These are phyloP conservation scores for Aspidiotus destructor DNA, from an alignment of 2,888 invertebrate genomes.

Conservation along the genomic window DNA sequence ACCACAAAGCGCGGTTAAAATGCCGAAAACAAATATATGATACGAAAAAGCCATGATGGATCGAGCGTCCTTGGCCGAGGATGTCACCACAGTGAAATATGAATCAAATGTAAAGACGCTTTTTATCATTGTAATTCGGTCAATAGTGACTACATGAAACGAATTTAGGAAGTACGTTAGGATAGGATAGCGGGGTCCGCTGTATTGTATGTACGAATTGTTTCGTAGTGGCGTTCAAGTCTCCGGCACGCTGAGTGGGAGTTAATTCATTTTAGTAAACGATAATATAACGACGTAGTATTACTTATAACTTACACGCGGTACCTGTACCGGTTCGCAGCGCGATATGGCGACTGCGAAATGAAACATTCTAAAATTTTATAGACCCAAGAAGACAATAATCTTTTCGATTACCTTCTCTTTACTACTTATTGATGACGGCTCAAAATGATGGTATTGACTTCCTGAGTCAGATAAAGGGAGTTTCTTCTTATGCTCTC, in stretches of 20 bases:
- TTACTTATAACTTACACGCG: too few relatives aligned
- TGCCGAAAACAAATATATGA: constrained; percentile 15
- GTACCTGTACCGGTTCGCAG: too few relatives aligned
- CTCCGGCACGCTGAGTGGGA: constrained; percentile 22
- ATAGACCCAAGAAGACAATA: constrained; percentile 1
- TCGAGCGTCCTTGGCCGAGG: constrained; percentile 25
- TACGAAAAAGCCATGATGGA: constrained; percentile 20
- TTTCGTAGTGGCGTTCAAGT: constrained; percentile 20
- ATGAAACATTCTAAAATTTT: background rate
- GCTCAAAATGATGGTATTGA: too few relatives aligned
- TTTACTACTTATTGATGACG: too few relatives aligned
- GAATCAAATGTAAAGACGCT: constrained; percentile 29
- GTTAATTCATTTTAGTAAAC: constrained; percentile 7
- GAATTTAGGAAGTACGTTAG: constrained; percentile 16
- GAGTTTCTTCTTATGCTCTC: too few relatives aligned
- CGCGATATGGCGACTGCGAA: background rate
- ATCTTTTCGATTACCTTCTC: constrained; percentile 1
- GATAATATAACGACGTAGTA: background rate
- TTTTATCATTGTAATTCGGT: constrained; percentile 31
- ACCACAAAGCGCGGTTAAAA: constrained; percentile 9
- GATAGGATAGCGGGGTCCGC: background rate
- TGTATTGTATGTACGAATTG: constrained; percentile 13
- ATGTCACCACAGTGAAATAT: constrained; percentile 28
- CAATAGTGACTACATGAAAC: constrained; percentile 26
- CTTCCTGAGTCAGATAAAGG: too few relatives aligned